Evolutionary conservation across 2,113 vertebrate species (phyloP).

Genomic region (Sphyrna mokarran): DNA sequence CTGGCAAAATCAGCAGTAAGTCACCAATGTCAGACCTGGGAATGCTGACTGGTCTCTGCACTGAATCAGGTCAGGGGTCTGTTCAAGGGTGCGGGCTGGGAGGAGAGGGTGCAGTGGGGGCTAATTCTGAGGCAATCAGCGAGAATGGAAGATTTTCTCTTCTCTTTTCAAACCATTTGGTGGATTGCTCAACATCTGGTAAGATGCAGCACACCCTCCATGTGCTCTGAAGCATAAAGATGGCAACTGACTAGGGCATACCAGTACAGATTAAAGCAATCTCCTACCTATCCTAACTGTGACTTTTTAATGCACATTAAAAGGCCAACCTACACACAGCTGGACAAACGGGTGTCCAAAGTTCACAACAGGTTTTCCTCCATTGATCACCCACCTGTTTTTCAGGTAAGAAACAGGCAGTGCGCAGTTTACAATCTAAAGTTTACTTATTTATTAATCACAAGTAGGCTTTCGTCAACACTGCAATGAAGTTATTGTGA

Average conservation of each 20-base stretch:
- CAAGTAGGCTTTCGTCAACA: no score
- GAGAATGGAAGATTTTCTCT: background rate
- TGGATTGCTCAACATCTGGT: background rate
- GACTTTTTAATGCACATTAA: background rate
- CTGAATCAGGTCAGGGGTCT: background rate
- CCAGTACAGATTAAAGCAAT: background rate
- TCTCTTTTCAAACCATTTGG: background rate
- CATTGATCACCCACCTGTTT: background rate
- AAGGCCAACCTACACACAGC: background rate
- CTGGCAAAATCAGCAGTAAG: background rate
- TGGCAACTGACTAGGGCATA: no score
- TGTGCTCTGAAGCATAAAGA: background rate
- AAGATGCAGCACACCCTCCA: background rate
- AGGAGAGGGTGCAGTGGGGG: no score
- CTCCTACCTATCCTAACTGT: background rate
- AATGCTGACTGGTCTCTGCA: background rate
- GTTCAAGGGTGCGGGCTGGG: background rate
- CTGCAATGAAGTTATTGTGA: no score
- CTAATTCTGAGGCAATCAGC: background rate
- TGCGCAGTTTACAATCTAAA: no score
- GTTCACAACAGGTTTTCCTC: background rate
- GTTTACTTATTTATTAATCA: no score
- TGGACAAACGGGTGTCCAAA: background rate
- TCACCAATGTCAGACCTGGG: background rate
- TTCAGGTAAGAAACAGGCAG: background rate